Evolutionary conservation across 1,140 invertebrate species (phyloP).

Genomic region (Psilanteris sp.): DNA sequence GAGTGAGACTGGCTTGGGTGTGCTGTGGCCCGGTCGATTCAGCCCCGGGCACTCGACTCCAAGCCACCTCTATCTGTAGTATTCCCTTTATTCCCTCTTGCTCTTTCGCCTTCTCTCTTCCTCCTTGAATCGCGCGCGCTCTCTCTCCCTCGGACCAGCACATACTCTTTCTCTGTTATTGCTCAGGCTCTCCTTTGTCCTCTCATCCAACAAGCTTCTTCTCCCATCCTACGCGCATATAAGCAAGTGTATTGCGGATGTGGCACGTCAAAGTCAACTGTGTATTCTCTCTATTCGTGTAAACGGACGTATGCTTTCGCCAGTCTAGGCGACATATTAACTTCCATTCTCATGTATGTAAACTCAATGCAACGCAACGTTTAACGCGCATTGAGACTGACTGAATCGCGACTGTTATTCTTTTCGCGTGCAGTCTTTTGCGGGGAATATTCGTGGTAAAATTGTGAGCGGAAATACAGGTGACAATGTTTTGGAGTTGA

Average conservation of each 20-base stretch:
- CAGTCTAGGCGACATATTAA: conserved; percentile 41
- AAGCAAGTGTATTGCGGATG: conserved; percentile 46
- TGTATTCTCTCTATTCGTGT: conserved; percentile 25
- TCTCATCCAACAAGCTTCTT: conserved; percentile 42
- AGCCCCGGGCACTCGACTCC: conserved; percentile 75
- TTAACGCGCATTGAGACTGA: too few relatives aligned
- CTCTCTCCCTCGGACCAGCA: conserved; percentile 25
- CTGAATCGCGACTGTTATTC: too few relatives aligned
- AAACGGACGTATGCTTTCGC: conserved; percentile 40
- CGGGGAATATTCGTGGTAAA: not conserved
- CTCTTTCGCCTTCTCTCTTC: conserved; percentile 49
- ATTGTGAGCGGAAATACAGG: conserved; percentile 8
- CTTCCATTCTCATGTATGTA: conserved; percentile 32
- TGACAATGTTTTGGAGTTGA: conserved; percentile 31
- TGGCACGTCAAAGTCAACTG: conserved; percentile 48
- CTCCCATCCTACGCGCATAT: conserved; percentile 35
- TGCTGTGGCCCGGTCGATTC: conserved; percentile 79
- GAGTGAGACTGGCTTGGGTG: conserved; percentile 73
- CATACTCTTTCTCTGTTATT: conserved; percentile 16
- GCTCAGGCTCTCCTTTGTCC: conserved; percentile 8
- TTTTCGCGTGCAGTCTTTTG: too few relatives aligned
- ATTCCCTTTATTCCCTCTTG: conserved; percentile 68
- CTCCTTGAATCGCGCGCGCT: conserved; percentile 54
- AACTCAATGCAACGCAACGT: conserved; percentile 44
- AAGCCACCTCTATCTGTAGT: conserved; percentile 77